These are phyloP conservation scores for Molanna angustata DNA, from an alignment of 2,888 invertebrate species.

Conservation along the genomic window DNA sequence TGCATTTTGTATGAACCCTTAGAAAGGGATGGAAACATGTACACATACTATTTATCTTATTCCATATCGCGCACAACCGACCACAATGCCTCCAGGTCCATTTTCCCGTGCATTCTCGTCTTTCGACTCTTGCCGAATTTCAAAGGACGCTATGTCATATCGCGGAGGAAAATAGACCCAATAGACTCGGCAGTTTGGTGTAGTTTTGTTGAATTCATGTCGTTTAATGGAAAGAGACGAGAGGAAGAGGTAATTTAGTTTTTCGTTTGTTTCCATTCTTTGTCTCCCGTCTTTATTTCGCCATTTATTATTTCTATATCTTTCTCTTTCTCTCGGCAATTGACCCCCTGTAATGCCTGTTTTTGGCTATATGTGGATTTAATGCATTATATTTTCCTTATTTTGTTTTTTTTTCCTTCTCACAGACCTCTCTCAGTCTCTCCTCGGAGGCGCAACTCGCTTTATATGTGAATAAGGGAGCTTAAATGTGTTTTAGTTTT, in stretches of 20 bases:
- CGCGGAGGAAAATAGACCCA: too few relatives aligned
- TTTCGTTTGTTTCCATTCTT: conserved; percentile 32
- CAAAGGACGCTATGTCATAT: too few relatives aligned
- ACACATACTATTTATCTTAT: too few relatives aligned
- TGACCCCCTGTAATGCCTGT: conserved; percentile 32
- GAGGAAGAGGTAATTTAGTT: conserved; percentile 29
- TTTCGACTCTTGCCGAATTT: too few relatives aligned
- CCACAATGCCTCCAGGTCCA: too few relatives aligned
- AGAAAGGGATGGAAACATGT: conserved; percentile 15
- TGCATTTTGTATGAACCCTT: conserved; percentile 31
- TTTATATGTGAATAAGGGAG: conserved; percentile 6
- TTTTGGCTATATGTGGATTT: conserved; percentile 33
- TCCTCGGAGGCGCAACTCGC: background rate
- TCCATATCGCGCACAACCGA: too few relatives aligned
- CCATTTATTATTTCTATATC: conserved; percentile 31
- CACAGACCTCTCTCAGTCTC: too few relatives aligned
- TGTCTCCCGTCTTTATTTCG: conserved; percentile 30
- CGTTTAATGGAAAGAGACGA: conserved; percentile 10
- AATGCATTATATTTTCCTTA: conserved; percentile 31
- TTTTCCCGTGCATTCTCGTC: too few relatives aligned
- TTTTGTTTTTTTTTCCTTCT: conserved; percentile 11
- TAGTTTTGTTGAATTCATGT: background rate
- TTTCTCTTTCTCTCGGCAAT: conserved; percentile 26
- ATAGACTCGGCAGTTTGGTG: too few relatives aligned
- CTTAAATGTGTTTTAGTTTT: conserved; percentile 13